Conservation (phyloP, 1,140 invertebrate species). For the Diorhabda sublineata region DNA sequence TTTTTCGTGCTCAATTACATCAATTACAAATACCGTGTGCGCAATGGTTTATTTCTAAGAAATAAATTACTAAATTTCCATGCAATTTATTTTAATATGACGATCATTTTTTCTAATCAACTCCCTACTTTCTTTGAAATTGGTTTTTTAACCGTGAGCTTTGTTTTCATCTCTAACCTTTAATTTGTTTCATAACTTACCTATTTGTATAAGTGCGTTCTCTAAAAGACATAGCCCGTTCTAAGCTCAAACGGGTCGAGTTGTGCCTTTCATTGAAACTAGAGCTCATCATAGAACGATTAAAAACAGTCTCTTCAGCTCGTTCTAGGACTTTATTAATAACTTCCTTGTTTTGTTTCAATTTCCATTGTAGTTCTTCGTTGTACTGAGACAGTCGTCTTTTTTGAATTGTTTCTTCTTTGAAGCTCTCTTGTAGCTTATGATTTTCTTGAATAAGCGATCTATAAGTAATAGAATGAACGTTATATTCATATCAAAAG, state of each 20-base stretch:
- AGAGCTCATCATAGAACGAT: conserved; percentile 35
- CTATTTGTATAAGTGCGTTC: conserved; percentile 26
- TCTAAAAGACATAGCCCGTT: conserved; percentile 36
- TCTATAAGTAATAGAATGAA: conserved; percentile 18
- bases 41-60: no score
- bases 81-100: no score
- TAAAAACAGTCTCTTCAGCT: conserved; percentile 35
- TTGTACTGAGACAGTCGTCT: conserved; percentile 73
- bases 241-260: conserved; percentile 27
- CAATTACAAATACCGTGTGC: no score
- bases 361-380: conserved; percentile 81
- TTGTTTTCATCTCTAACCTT: no score
- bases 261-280: conserved; percentile 41
- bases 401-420: conserved; percentile 70
- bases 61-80: no score
- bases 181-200: not conserved
- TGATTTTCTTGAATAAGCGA: conserved; percentile 55
- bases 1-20: no score
- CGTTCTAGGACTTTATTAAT: conserved; percentile 46
- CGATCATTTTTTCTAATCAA: no score
- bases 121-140: no score
- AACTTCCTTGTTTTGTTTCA: conserved; percentile 72
- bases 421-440: conserved; percentile 64
- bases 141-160: no score
- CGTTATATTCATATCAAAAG: no score